Base-by-base conservation (phyloP, 2,797 vertebrate genomes). In the Meda fulgida region DNA sequence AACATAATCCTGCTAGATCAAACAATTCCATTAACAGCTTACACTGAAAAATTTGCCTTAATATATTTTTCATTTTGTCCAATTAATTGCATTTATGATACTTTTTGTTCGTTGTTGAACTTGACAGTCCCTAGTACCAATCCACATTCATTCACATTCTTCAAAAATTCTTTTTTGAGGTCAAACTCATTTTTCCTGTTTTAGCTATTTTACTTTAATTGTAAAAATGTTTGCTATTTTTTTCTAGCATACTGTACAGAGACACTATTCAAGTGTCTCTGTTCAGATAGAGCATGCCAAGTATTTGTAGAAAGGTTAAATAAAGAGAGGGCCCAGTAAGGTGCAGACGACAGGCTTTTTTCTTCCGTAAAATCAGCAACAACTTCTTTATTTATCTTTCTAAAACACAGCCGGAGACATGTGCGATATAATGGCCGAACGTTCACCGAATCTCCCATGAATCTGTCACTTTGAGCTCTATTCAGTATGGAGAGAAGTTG, bases 381-480 rank as follows among this genome's bases (percentile, higher is more conserved):
- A 79, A 58, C 66, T 43, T 72, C 77, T 84, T 79, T 84, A 63
- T 84, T 79, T 73, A 73, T 81, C 55, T 87, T 75, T 76, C n/a
- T 38, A 65, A 78, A 70, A 77, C 71, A 76, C 46, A 2, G 36
- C 72, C 46, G n/a, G 53, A 63, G 55, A 63, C 79, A 77, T 70
- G 65, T 51, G 29, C 29, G 67, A 72, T 79, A 58, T 26, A 36
- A 31, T 58, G 53, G 43, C 53, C n/a, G 14, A 71, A 36, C 26
- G 65, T 80, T 69, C 73, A 53, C 38, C n/a, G 51, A 83, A 86
- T 81, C 69, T 78, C 36, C 48, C 6, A 81, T 63, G 81, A 48
- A 53, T 81, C 81, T 85, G 78, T 89, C 92, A 92, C 91, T 93
- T 92, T 92, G 93, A 94, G 94, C 94, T 92, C 93, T 94, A 78